Evolutionary conservation across 2,113 vertebrate genomes (phyloP), one percentile per base, ranked within the genome.

Genomic region (Antigone vipio): DNA sequence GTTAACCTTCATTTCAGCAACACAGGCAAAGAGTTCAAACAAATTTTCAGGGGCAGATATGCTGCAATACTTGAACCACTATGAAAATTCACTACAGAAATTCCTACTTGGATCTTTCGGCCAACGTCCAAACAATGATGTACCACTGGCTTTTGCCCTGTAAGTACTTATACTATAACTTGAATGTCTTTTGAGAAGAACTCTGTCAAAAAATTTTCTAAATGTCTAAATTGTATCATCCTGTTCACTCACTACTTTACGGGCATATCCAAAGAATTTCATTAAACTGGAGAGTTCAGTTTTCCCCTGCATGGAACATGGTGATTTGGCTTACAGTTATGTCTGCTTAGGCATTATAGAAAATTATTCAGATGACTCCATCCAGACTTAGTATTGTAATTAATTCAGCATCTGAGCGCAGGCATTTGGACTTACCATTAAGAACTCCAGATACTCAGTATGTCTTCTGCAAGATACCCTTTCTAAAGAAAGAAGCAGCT

Each of bases 401-500:
- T 85, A 93, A 84, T 90, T 93, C 69, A 87, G 40, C 29, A 89
- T 83, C 73, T 60, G 52, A 76, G 69, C 30, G 17, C 32, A 74
- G 58, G 83, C 60, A 64, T 74, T 95, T 89, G 69, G 76, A 92
- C 55, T 74, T 67, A 44, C 6, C 38, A 69, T 76, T 53, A 91
- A 60, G 40, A 88, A 91, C 26, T 75, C 40, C 64, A 81, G 76
- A 81, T 84, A 92, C 30, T 52, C 73, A 40, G 45, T 55, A 62
- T 19, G 83, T 88, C 91, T 92, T 90, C 80, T 64, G 58, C 40
- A 93, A 94, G 53, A 93, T 47, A 64, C 27, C 22, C 66, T 84
- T 91, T 78, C 73, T 82, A 78, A 96, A 91, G 91, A 93, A 89
- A 81, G 72, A 87, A 96, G 73, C 71, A 94, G 89, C 91, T 95